phyloP scores from a whole-genome alignment of 2,113 vertebrate genomes.

The Hippoglossus stenolepis region DNA sequence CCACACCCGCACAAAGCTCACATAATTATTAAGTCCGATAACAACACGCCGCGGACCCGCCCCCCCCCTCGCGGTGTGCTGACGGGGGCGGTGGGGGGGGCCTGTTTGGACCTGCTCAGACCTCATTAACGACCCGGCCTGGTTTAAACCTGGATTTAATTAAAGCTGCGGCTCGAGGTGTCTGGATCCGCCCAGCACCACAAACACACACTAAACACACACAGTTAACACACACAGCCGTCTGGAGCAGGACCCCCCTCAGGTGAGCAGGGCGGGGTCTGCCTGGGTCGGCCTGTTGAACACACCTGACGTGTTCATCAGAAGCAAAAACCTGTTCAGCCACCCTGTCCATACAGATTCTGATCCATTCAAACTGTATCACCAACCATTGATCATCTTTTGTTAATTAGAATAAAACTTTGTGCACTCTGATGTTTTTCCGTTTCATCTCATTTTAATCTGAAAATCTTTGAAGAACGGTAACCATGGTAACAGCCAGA shows the following conservation, averaged over 20 bases:
- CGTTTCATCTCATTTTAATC: too few species aligned
- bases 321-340: too few species aligned
- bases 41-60: neutral
- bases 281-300: neutral
- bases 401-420: too few species aligned
- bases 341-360: too few species aligned
- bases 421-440: too few species aligned
- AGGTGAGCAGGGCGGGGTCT: neutral
- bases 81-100: neutral
- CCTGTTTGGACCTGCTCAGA: slow-evolving; percentile 50
- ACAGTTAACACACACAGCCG: slow-evolving; percentile 4
- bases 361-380: too few species aligned
- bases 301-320: neutral
- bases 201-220: slow-evolving; percentile 22
- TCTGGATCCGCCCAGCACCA: slow-evolving; percentile 50
- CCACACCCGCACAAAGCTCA: slow-evolving; percentile 42
- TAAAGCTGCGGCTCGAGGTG: slow-evolving; percentile 52
- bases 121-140: slow-evolving; percentile 40
- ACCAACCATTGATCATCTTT: too few species aligned
- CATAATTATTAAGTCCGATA: slow-evolving; percentile 51
- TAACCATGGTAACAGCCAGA: too few species aligned
- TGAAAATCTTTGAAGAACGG: too few species aligned
- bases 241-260: neutral
- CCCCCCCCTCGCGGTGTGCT: neutral
- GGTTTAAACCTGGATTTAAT: slow-evolving; percentile 58